Percentiles rank a stretch among this genome's conserved stretches.
phyloP scores from a whole-genome alignment of 2,113 vertebrate species.

The Gymnobelideus leadbeateri region DNA sequence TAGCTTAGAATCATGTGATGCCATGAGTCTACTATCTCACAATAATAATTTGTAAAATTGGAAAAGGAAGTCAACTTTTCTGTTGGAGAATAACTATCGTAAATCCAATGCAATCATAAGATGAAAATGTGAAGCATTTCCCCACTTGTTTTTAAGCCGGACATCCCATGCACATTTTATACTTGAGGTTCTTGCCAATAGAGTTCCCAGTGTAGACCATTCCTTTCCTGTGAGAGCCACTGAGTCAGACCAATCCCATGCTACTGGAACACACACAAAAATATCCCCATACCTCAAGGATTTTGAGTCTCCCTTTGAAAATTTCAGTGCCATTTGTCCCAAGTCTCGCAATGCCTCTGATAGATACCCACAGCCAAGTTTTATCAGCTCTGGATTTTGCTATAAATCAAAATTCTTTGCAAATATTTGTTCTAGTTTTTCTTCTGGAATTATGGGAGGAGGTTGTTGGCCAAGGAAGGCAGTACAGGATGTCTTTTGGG shows the following conservation, averaged over 20 bases:
- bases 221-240: conserved; percentile 80
- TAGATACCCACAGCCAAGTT: conserved; percentile 62
- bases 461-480: conserved; percentile 73
- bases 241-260: conserved; percentile 74
- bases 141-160: conserved; percentile 70
- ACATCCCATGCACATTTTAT: conserved; percentile 75
- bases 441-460: conserved; percentile 76
- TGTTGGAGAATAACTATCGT: conserved; percentile 60
- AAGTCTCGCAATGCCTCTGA: conserved; percentile 32
- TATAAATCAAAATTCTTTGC: conserved; percentile 72
- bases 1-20: not conserved
- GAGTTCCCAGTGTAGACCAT: conserved; percentile 79
- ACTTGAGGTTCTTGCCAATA: conserved; percentile 75
- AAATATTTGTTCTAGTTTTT: conserved; percentile 76
- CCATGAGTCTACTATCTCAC: conserved; percentile 39
- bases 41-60: conserved; percentile 71
- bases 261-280: conserved; percentile 74
- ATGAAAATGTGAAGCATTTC: conserved; percentile 70
- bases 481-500: conserved; percentile 75
- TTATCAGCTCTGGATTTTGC: conserved; percentile 74
- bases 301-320: conserved; percentile 73
- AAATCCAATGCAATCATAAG: conserved; percentile 68
- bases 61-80: conserved; percentile 68
- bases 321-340: conserved; percentile 71
- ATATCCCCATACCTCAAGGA: conserved; percentile 72